A percentile compares a stretch with the other conserved stretches of the same genome.
These are phyloP conservation scores for Pammene fasciana DNA, from an alignment of 2,888 invertebrate species.

Conservation along the genomic window DNA sequence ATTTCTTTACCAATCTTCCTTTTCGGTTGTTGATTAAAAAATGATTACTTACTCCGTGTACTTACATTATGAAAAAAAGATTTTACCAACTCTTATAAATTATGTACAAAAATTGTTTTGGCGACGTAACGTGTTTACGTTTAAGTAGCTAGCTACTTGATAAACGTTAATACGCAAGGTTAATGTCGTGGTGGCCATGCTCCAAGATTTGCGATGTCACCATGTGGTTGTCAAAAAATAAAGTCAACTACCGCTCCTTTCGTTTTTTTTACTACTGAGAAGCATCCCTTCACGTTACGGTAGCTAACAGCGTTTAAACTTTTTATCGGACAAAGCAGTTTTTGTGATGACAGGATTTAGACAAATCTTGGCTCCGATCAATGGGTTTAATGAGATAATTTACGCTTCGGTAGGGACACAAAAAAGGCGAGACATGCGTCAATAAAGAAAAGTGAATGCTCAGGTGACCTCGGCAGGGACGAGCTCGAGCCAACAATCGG, in stretches of 20 bases:
- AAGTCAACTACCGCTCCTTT: constrained; percentile 1
- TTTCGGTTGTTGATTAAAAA: background rate
- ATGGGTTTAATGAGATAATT: constrained; percentile 67
- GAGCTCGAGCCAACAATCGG: constrained; percentile 44
- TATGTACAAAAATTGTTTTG: no score
- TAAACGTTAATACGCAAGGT: no score
- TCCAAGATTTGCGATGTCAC: background rate
- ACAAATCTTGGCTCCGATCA: constrained; percentile 56
- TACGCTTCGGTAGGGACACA: constrained; percentile 66
- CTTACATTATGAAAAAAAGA: background rate
- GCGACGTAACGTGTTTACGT: no score
- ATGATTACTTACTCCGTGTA: background rate
- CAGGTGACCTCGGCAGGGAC: constrained; percentile 51
- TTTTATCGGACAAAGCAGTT: constrained; percentile 43
- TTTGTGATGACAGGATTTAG: constrained; percentile 47
- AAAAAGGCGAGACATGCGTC: constrained; percentile 73
- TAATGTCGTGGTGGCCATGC: background rate
- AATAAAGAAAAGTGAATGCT: constrained; percentile 63
- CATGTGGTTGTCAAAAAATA: background rate
- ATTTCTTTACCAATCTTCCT: background rate
- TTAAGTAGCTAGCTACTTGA: no score
- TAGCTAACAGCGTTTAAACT: constrained; percentile 32
- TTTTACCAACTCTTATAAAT: no score
- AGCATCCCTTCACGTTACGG: constrained; percentile 20
- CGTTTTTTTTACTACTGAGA: constrained; percentile 2